These are phyloP conservation scores for Hypselothyrea guttata DNA, from an alignment of 2,888 invertebrate species.

Conservation along the genomic window DNA sequence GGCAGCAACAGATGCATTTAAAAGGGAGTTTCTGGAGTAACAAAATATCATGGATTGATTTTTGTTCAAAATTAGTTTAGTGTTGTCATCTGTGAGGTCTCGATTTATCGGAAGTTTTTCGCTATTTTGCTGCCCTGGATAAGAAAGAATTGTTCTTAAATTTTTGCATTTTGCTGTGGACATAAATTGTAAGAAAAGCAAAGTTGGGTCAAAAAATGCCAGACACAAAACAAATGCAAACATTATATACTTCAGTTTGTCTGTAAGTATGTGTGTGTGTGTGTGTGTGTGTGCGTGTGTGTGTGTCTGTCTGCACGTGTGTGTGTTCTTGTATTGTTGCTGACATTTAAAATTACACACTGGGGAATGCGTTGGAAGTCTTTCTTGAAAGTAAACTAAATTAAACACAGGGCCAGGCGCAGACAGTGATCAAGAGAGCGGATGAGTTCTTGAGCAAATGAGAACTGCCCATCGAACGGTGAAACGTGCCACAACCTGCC, in stretches of 20 bases:
- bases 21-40: too few relatives aligned
- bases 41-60: too few relatives aligned
- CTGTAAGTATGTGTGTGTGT: not conserved
- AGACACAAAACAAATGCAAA: constrained; percentile 10
- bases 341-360: constrained; percentile 76
- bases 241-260: constrained; percentile 5
- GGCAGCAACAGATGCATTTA: too few relatives aligned
- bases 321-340: constrained; percentile 59
- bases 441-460: constrained; percentile 33
- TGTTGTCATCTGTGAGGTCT: too few relatives aligned
- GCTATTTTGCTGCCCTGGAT: too few relatives aligned
- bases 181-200: too few relatives aligned
- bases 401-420: constrained; percentile 52
- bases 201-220: constrained; percentile 15
- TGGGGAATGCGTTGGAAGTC: constrained; percentile 66
- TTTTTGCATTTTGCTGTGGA: too few relatives aligned
- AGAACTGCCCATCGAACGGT: constrained; percentile 56
- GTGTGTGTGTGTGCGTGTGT: constrained; percentile 9
- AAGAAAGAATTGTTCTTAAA: too few relatives aligned
- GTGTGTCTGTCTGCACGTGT: constrained; percentile 28
- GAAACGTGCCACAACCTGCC: constrained; percentile 48
- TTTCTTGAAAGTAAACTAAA: constrained; percentile 72
- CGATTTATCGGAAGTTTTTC: too few relatives aligned
- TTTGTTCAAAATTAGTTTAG: too few relatives aligned
- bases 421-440: not conserved